Conservation (phyloP, 2,797 vertebrate species). For the Nannoperca australis region DNA sequence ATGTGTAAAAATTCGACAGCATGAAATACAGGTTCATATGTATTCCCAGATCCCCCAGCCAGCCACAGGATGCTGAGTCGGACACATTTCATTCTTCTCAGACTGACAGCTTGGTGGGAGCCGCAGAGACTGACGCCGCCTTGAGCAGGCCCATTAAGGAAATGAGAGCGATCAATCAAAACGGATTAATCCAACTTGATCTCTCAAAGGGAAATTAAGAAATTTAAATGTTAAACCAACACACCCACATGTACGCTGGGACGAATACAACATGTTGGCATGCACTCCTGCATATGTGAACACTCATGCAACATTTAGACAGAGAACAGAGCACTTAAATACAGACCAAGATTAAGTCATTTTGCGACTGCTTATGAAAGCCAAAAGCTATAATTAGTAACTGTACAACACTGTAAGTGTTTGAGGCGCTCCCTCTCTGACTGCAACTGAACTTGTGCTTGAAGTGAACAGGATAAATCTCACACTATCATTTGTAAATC, state of each 20-base stretch:
- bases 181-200: constrained; percentile 64
- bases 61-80: constrained; percentile 32
- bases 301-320: not conserved
- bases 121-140: constrained; percentile 42
- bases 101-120: constrained; percentile 32
- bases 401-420: not conserved
- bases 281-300: not conserved
- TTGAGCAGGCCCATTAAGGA: constrained; percentile 70
- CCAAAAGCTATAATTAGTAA: constrained; percentile 6
- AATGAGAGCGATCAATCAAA: constrained; percentile 75
- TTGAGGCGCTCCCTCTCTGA: not conserved
- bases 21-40: not conserved
- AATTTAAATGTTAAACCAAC: constrained; percentile 32
- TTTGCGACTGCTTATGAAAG: not conserved
- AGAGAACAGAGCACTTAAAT: not conserved
- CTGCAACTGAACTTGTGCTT: constrained; percentile 14
- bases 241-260: not conserved
- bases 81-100: constrained; percentile 55
- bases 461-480: constrained; percentile 23
- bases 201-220: constrained; percentile 49
- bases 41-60: constrained; percentile 8
- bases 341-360: not conserved
- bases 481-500: constrained; percentile 47
- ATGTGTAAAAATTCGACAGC: constrained; percentile 27
- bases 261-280: not conserved